Percentiles rank a stretch among this genome's conserved stretches.
Evolutionary conservation across 1,140 invertebrate species (phyloP).

Genomic region (Drosophila erecta): DNA sequence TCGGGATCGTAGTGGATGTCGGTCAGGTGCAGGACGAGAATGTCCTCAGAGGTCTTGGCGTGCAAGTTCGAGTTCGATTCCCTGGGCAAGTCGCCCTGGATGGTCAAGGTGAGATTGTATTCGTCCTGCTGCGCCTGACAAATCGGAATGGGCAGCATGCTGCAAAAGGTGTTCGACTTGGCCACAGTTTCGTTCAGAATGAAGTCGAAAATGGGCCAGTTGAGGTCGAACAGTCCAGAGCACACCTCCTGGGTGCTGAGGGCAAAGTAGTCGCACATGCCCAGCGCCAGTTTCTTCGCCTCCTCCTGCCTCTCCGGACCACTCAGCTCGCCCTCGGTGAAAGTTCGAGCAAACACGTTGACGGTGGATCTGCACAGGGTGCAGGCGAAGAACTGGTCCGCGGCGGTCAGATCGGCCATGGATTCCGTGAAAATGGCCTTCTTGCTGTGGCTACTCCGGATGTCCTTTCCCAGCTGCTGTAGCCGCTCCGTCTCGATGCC

Average conservation of each 20-base stretch:
- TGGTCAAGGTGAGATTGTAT: slow-evolving; percentile 54
- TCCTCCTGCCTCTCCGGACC: slow-evolving; percentile 80
- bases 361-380: slow-evolving; percentile 85
- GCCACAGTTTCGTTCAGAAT: slow-evolving; percentile 63
- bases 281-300: slow-evolving; percentile 85
- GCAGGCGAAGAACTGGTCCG: slow-evolving; percentile 84
- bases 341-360: slow-evolving; percentile 78
- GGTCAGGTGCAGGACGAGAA: slow-evolving; percentile 90
- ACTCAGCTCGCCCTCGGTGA: slow-evolving; percentile 61
- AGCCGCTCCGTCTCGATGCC: slow-evolving; percentile 49
- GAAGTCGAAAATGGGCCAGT: slow-evolving; percentile 63
- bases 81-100: slow-evolving; percentile 29
- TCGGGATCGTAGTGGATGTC: slow-evolving; percentile 93
- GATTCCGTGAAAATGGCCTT: slow-evolving; percentile 68
- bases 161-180: slow-evolving; percentile 62
- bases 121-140: slow-evolving; percentile 58
- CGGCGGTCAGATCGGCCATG: slow-evolving; percentile 42
- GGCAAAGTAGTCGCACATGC: slow-evolving; percentile 59
- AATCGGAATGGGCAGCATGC: slow-evolving; percentile 67
- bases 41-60: slow-evolving; percentile 47
- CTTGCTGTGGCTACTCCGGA: slow-evolving; percentile 45
- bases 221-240: slow-evolving; percentile 85
- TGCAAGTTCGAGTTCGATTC: slow-evolving; percentile 52
- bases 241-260: slow-evolving; percentile 85
- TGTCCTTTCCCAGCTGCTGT: slow-evolving; percentile 32